Percentiles rank a stretch among this genome's conserved stretches.
Evolutionary conservation across 2,113 vertebrate species (phyloP).

Genomic region (Thamnaconus septentrionalis): DNA sequence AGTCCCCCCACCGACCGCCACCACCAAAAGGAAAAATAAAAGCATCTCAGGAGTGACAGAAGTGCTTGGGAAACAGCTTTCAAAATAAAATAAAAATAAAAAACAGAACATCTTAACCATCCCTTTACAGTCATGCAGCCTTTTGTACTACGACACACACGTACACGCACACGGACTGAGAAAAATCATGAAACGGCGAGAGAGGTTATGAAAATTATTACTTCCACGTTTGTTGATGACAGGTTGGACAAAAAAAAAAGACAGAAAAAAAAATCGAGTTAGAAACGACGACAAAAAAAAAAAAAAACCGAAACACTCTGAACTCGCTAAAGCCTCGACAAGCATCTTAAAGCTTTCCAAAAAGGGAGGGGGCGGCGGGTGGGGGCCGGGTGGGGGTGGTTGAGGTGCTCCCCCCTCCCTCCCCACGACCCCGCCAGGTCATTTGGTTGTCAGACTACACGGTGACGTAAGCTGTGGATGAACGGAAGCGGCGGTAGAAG

Average conservation of each 20-base stretch:
- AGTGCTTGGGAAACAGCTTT: conserved; percentile 65
- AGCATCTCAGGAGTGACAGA: conserved; percentile 70
- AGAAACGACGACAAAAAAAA: no score
- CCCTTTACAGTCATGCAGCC: conserved; percentile 76
- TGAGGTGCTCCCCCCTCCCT: no score
- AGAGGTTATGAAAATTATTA: conserved; percentile 68
- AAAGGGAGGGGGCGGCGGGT: conserved; percentile 16
- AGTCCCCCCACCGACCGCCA: no score
- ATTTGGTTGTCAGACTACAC: conserved; percentile 76
- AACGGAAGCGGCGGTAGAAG: conserved; percentile 56
- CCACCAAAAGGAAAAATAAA: conserved; percentile 47
- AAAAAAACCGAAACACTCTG: conserved; percentile 44
- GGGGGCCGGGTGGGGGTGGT: conserved; percentile 1
- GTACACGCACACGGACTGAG: conserved; percentile 52
- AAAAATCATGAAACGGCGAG: conserved; percentile 51
- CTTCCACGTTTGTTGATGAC: conserved; percentile 67
- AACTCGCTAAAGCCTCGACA: conserved; percentile 72
- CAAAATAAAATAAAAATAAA: conserved; percentile 7
- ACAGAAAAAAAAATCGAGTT: no score
- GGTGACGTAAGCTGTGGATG: conserved; percentile 62
- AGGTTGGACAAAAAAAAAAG: conserved; percentile 25
- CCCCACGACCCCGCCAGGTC: conserved; percentile 53
- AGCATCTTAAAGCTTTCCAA: conserved; percentile 76
- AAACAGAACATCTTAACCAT: conserved; percentile 56
- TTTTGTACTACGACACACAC: conserved; percentile 71